Evolutionary conservation across 2,888 invertebrate species (phyloP).

Genomic region (Leuctra nigra): DNA sequence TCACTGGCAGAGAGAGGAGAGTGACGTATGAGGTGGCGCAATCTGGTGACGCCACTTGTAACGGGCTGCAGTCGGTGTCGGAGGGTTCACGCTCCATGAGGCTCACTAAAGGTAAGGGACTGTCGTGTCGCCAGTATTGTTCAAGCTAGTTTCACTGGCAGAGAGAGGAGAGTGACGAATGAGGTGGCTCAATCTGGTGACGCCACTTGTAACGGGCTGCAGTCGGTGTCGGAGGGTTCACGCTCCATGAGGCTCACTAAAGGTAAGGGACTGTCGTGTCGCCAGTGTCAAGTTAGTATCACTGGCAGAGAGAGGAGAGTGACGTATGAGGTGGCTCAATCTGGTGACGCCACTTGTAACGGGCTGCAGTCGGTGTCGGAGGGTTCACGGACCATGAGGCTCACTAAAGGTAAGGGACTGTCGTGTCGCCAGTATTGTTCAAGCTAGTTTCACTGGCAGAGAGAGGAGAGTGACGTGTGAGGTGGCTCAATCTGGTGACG

Average conservation of each 20-base stretch:
- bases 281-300: too few relatives aligned
- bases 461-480: slow-evolving; percentile 21
- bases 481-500: slow-evolving; percentile 58
- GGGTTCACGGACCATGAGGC: slow-evolving; percentile 70
- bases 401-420: slow-evolving; percentile 65
- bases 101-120: slow-evolving; percentile 63
- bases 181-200: slow-evolving; percentile 55
- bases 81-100: slow-evolving; percentile 76
- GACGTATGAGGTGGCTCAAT: slow-evolving; percentile 39
- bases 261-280: too few relatives aligned
- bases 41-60: slow-evolving; percentile 75
- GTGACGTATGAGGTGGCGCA: slow-evolving; percentile 35
- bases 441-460: too few relatives aligned
- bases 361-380: slow-evolving; percentile 68
- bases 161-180: slow-evolving; percentile 19
- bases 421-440: too few relatives aligned
- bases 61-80: slow-evolving; percentile 62
- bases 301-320: too few relatives aligned
- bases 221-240: slow-evolving; percentile 69
- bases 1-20: too few relatives aligned
- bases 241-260: slow-evolving; percentile 69
- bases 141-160: too few relatives aligned
- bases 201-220: slow-evolving; percentile 71
- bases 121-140: too few relatives aligned
- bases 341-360: slow-evolving; percentile 73